These are phyloP conservation scores for Meiosimyza decipiens DNA, from an alignment of 2,888 invertebrate species.

Conservation along the genomic window DNA sequence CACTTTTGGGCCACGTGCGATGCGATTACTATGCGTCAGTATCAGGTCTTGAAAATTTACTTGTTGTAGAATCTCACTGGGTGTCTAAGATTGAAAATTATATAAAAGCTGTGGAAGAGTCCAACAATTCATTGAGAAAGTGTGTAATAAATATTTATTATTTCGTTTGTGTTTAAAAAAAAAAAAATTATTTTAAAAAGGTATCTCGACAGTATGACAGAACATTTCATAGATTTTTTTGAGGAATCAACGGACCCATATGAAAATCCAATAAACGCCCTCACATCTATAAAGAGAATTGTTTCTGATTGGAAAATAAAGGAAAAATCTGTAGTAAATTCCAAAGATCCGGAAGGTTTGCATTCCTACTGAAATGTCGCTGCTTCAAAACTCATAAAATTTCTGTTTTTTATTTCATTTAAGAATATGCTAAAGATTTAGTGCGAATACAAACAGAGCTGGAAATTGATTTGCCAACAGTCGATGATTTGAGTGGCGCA, in stretches of 20 bases:
- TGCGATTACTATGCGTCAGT: slow-evolving; percentile 45
- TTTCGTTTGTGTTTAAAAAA: no score
- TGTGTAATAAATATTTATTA: not conserved
- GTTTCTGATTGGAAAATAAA: slow-evolving; percentile 52
- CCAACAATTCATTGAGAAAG: slow-evolving; percentile 37
- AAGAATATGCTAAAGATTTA: not conserved
- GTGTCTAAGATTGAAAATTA: slow-evolving; percentile 41
- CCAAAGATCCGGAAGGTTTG: slow-evolving; percentile 33
- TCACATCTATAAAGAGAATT: slow-evolving; percentile 48
- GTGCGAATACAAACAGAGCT: not conserved
- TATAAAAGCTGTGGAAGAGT: slow-evolving; percentile 31
- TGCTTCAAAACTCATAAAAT: not conserved
- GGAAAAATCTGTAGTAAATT: slow-evolving; percentile 38
- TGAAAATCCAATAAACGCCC: slow-evolving; percentile 52
- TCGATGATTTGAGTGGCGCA: slow-evolving; percentile 91
- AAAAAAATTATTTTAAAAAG: no score
- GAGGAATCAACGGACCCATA: slow-evolving; percentile 38
- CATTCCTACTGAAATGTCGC: not conserved
- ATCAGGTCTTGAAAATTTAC: slow-evolving; percentile 38
- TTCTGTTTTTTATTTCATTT: no score
- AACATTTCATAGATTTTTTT: not conserved
- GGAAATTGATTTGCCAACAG: slow-evolving; percentile 50
- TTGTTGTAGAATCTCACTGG: slow-evolving; percentile 36
- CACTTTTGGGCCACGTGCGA: no score
- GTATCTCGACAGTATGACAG: slow-evolving; percentile 23